Percentiles rank a stretch among this genome's conserved stretches.
Evolutionary conservation across 2,888 invertebrate genomes (phyloP).

Genomic region (Amaurobius ferox): DNA sequence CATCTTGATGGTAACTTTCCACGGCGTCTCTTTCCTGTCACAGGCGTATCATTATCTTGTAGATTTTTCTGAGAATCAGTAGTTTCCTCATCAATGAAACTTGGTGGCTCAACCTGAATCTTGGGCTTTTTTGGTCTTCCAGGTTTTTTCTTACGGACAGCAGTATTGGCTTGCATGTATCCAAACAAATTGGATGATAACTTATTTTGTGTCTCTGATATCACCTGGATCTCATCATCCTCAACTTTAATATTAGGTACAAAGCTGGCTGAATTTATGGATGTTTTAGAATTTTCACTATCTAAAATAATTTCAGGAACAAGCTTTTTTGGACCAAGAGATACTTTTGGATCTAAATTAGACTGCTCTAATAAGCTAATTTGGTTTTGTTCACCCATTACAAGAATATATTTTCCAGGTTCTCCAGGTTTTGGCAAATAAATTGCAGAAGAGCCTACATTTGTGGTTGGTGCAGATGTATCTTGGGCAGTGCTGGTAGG

Average conservation of each 20-base stretch:
- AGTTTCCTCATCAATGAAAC: constrained; percentile 48
- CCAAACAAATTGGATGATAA: constrained; percentile 7
- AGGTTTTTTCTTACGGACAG: constrained; percentile 35
- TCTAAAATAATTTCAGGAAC: constrained; percentile 44
- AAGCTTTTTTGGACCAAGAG: constrained; percentile 50
- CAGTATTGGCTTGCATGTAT: constrained; percentile 22
- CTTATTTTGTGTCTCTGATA: constrained; percentile 41
- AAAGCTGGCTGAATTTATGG: constrained; percentile 21
- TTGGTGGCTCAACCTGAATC: constrained; percentile 28
- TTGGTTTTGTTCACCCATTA: constrained; percentile 68
- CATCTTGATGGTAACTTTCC: constrained; percentile 66
- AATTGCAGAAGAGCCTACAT: constrained; percentile 54
- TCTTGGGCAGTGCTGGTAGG: constrained; percentile 38
- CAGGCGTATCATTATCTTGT: background rate
- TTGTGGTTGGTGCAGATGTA: constrained; percentile 5
- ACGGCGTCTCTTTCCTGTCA: constrained; percentile 39
- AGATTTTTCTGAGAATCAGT: constrained; percentile 46
- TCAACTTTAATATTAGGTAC: constrained; percentile 35
- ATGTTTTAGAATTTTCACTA: constrained; percentile 5
- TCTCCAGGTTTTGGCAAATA: constrained; percentile 69
- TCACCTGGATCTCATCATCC: constrained; percentile 45
- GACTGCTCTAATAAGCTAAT: constrained; percentile 50
- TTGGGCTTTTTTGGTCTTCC: constrained; percentile 65
- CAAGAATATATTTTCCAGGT: constrained; percentile 64
- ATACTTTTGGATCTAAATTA: constrained; percentile 65